Evolutionary conservation across 2,888 invertebrate species (phyloP).

Genomic region (Formica aserva): DNA sequence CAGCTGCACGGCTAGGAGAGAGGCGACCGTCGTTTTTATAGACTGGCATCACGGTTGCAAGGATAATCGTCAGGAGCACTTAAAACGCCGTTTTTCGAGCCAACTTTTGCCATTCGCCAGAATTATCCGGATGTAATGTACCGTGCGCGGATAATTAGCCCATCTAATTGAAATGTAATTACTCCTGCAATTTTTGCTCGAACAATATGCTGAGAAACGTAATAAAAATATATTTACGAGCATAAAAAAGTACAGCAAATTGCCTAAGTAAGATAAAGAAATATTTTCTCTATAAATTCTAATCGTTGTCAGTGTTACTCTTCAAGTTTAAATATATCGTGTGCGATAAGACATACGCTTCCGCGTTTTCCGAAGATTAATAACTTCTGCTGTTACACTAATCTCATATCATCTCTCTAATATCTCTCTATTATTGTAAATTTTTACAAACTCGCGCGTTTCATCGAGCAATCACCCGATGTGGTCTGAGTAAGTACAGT

Average conservation of each 20-base stretch:
- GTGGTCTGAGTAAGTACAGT: neutral
- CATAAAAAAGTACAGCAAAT: neutral
- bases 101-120: neutral
- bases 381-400: neutral
- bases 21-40: conserved; percentile 38
- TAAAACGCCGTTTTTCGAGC: neutral
- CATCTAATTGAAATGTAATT: conserved; percentile 6
- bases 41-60: neutral
- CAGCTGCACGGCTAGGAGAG: conserved; percentile 60
- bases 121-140: conserved; percentile 7
- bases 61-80: conserved; percentile 46
- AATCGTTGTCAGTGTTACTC: neutral
- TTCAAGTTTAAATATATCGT: neutral
- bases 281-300: neutral
- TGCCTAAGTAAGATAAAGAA: neutral
- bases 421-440: neutral
- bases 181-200: neutral
- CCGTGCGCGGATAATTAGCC: conserved; percentile 10
- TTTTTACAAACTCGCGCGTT: neutral
- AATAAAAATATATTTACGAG: neutral
- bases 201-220: neutral
- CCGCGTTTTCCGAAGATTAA: neutral
- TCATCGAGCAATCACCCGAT: conserved; percentile 8
- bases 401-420: neutral
- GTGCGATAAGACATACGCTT: neutral